Conservation (phyloP, 2,888 invertebrate species). For the Metacarcinus magister region DNA sequence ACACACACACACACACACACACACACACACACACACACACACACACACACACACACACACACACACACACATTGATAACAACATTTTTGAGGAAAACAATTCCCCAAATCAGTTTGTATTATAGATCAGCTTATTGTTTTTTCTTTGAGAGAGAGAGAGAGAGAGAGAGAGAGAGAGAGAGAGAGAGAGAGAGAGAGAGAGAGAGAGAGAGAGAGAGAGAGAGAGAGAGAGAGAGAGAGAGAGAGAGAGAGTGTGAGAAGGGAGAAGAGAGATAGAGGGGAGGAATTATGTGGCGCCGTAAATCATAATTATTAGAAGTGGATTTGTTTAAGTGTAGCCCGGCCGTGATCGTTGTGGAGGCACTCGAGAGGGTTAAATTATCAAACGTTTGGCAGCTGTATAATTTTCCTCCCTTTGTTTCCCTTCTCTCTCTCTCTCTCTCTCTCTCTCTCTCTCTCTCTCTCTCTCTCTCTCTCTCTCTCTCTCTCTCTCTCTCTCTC, state of each 20-base stretch:
- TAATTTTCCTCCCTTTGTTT: too few species aligned
- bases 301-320: not conserved
- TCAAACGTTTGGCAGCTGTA: too few species aligned
- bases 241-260: not conserved
- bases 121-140: not conserved
- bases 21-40: not conserved
- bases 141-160: not conserved
- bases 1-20: not conserved
- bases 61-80: too few species aligned
- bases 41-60: too few species aligned
- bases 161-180: slow-evolving; percentile 26
- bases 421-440: too few species aligned
- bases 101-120: not conserved
- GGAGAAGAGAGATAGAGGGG: not conserved
- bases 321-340: not conserved
- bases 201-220: not conserved
- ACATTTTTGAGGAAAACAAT: too few species aligned
- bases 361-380: too few species aligned
- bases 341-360: too few species aligned
- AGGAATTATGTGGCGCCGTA: not conserved
- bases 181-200: not conserved
- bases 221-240: not conserved
- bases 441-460: too few species aligned
- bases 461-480: not conserved
- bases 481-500: slow-evolving; percentile 2